These are phyloP conservation scores for Mellilla xanthometata DNA, from an alignment of 2,888 invertebrate genomes.

Conservation along the genomic window DNA sequence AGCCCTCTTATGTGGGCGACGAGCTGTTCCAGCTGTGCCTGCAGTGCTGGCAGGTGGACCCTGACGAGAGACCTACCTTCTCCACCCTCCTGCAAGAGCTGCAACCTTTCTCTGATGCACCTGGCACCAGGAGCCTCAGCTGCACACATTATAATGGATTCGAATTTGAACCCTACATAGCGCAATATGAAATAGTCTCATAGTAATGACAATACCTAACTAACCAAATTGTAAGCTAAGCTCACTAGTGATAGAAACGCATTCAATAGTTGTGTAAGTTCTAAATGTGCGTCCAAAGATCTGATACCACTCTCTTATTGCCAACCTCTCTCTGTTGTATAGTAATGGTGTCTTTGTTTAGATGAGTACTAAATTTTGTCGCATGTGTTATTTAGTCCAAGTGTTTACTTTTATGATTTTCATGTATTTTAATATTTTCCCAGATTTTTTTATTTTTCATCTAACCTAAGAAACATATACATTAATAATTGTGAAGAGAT, in stretches of 20 bases:
- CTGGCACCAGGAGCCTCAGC: slow-evolving; percentile 61
- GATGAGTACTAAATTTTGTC: too few species aligned
- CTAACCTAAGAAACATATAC: too few species aligned
- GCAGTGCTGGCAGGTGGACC: slow-evolving; percentile 93
- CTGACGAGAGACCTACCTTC: slow-evolving; percentile 90
- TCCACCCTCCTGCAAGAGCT: slow-evolving; percentile 79
- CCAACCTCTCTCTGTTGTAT: too few species aligned
- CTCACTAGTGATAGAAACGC: slow-evolving; percentile 1
- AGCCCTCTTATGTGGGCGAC: slow-evolving; percentile 88
- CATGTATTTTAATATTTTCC: too few species aligned
- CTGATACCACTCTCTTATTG: slow-evolving; percentile 17
- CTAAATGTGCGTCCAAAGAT: slow-evolving; percentile 33
- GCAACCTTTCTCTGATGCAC: slow-evolving; percentile 57
- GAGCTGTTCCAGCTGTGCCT: slow-evolving; percentile 91
- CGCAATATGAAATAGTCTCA: slow-evolving; percentile 69
- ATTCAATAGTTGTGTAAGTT: slow-evolving; percentile 5
- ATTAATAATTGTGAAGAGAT: too few species aligned
- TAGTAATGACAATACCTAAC: slow-evolving; percentile 34
- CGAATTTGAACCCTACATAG: slow-evolving; percentile 68
- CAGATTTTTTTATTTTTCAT: too few species aligned
- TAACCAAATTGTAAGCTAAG: slow-evolving; percentile 27
- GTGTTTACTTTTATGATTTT: too few species aligned
- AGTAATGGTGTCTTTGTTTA: too few species aligned
- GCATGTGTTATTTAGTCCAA: too few species aligned
- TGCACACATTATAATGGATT: slow-evolving; percentile 76